Evolutionary conservation across 2,797 vertebrate species (phyloP), one percentile per base, ranked within the genome.

Genomic region (Kryptopterus vitreolus): DNA sequence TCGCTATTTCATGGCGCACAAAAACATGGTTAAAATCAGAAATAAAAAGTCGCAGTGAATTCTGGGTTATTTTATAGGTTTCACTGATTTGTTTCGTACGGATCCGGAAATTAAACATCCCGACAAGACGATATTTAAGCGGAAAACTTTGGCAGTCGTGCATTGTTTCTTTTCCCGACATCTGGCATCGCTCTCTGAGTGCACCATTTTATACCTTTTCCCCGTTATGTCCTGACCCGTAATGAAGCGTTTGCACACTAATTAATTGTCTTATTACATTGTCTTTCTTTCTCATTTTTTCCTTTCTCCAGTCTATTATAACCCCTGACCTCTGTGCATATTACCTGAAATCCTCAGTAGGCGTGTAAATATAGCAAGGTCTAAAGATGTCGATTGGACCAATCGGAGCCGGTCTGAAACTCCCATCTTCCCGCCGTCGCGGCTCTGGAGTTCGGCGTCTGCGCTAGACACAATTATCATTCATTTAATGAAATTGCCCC

Each of bases 401-500:
- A 22, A 76, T 69, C 57, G 8, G 26, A 24, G 38, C 63, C 29
- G 63, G 65, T 76, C 66, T 78, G 50, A 74, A 81, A 78, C 70
- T 71, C 20, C 63, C 53, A 76, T 81, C 61, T 59, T 77, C 68
- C 48, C 10, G 48, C 31, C n/a, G 6, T 81, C 55, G 15, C 61
- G n/a, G n/a, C 26, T 82, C 79, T 61, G 20, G 77, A 71, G 81
- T 61, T 82, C 72, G 43, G 81, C 48, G 57, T 78, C 48, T 76
- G 73, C 62, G 81, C 53, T 69, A 82, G 72, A 81, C 79, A 83
- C 82, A 84, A 85, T 91, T 91, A 88, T 85, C 87, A 87, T 91
- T 87, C 88, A 86, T 91, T 92, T 91, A 88, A 88, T 84, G 87
- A 89, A 90, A 88, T 88, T 77, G 80, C 71, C 87, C 71, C 86